Evolutionary conservation across 2,113 vertebrate species (phyloP), one percentile per base, ranked within the genome.

Genomic region (Pollachius pollachius): DNA sequence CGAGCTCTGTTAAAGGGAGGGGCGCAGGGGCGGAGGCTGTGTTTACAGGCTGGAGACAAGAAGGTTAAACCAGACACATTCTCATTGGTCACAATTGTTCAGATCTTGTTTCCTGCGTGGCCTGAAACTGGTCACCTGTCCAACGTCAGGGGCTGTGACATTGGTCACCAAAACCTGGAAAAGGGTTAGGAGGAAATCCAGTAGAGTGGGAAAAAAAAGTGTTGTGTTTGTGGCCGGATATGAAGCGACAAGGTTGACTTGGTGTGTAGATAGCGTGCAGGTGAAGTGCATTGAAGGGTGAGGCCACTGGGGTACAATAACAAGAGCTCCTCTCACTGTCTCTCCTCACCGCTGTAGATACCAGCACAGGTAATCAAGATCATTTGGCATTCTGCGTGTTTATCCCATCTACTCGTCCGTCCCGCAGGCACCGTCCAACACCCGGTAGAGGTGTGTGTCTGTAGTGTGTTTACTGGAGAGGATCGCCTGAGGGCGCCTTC

Each of bases 321-420:
- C 87, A 86, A 80, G 85, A 2, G 90, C 85, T 90, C 88, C 85
- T 74, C 83, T 88, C 84, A 81, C 77, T 84, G 74, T 3, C 13
- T 81, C 85, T 84, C 78, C 84, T 81, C 75, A 78, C 84, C 83
- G 87, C 83, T 89, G 30, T 34, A 7, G 30, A 78, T 70, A 74
- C 73, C 68, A 76, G 73, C 74, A 69, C 72, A 54, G 34, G 37
- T 61, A 72, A 58, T 68, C 34, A 48, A 62, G 64, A 84, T 68
- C 76, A 72, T 67, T 77, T 37, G 1, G 64, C 70, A 74, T 72
- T 72, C 70, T 11, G 62, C 54, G 76, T 67, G 73, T 81, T 84
- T 64, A 78, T 71, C 66, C 68, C 21, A 70, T 62, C 64, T 81
- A 77, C 76, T 69, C 73, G 48, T 52, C 37, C 52, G 48, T 64